Evolutionary conservation across 2,888 invertebrate species (phyloP), one percentile per base, ranked within the genome.

Genomic region (Cosmopolites sordidus): DNA sequence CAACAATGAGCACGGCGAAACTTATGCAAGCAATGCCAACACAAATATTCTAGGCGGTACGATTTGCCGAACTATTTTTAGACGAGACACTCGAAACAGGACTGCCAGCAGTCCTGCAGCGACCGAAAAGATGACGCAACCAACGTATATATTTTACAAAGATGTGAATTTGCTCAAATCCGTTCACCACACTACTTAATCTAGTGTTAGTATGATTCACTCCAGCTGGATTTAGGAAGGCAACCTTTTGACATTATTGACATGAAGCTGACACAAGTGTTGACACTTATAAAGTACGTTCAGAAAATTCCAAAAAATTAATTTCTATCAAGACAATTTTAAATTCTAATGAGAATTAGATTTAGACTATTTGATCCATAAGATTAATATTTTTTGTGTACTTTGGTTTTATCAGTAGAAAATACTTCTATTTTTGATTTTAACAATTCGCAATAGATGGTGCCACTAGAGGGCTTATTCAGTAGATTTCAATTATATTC

Each of bases 21-120:
- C 44, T 56, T 56, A 52, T 49, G 56, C 52, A 56, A 56, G 51
- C 56, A 48, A 33, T 47, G 55, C 51, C 56, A 55, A 55, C 55
- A 47, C 43, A 46, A 47, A 46, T 12, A 33, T 38, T 50, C 50
- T 43, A 54, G 49, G 54, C 48, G 54, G 49, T 48, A 33, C 47
- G 40, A 39, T 43, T 43, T 53, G 18, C 33, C 39, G 22, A 40
- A 41, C 38, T 45, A 38, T 45, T 45, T 44, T 48, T 48, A 30
- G 38, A 11, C 27, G 27, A 33, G 39, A 53, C 16, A 47, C 30
- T 33, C 12, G 43, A 48, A 29, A 29, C 48, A 39, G 17, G 6
- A 11, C n/a, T 29, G 12, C 15, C 16, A 40, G 40, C n/a, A 30
- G 37, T 17, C 42, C 16, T 9, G 37, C 42, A 22, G 41, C 22